A percentile compares a stretch with the other conserved stretches of the same genome.
These are phyloP conservation scores for Parasteatoda lunata DNA, from an alignment of 2,888 invertebrate genomes.

Conservation along the genomic window DNA sequence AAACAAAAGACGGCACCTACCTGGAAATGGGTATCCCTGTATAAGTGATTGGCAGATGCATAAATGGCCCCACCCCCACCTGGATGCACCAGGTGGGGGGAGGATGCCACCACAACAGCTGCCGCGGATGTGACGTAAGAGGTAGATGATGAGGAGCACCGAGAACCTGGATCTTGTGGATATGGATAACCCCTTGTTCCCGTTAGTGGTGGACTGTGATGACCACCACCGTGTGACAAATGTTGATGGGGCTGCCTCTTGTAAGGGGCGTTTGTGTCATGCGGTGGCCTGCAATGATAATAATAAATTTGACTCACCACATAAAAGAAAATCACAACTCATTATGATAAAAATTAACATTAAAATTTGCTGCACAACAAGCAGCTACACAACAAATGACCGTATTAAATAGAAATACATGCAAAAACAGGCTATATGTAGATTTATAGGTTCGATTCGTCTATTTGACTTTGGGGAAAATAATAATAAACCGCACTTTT, in stretches of 20 bases:
- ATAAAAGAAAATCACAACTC: background rate
- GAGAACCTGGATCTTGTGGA: slow-evolving; percentile 62
- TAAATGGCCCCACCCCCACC: slow-evolving; percentile 52
- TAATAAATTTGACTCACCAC: background rate
- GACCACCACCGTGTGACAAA: slow-evolving; percentile 43
- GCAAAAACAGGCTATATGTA: too few species aligned
- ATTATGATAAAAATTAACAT: too few species aligned
- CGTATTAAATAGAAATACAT: too few species aligned
- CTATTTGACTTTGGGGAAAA: too few species aligned
- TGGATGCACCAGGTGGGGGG: slow-evolving; percentile 49
- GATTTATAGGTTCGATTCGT: too few species aligned
- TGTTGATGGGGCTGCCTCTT: slow-evolving; percentile 59
- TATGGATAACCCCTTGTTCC: slow-evolving; percentile 67
- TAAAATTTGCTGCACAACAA: too few species aligned
- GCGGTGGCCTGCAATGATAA: slow-evolving; percentile 50
- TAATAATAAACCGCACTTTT: too few species aligned
- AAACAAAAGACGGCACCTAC: slow-evolving; percentile 22
- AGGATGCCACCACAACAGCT: slow-evolving; percentile 27
- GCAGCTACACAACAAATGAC: too few species aligned
- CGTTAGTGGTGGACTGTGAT: slow-evolving; percentile 66
- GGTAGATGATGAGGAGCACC: slow-evolving; percentile 47
- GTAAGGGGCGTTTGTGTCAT: slow-evolving; percentile 55
- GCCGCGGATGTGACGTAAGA: slow-evolving; percentile 33
- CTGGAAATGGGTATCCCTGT: slow-evolving; percentile 65
- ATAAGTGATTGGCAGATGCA: slow-evolving; percentile 60